These are phyloP conservation scores for Chromobotia macracanthus DNA, from an alignment of 2,797 vertebrate genomes.

Conservation along the genomic window DNA sequence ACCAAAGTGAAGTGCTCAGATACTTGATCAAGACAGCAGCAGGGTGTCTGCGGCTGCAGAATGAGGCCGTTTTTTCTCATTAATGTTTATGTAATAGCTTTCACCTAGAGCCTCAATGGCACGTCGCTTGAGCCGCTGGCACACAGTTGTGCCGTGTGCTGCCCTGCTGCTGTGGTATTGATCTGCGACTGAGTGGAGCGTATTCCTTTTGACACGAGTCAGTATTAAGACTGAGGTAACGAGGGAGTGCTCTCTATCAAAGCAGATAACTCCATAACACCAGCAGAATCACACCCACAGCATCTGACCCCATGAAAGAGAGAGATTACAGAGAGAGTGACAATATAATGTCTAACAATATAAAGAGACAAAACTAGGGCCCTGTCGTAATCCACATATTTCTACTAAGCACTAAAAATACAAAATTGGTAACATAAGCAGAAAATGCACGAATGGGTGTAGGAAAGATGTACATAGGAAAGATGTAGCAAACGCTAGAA, in stretches of 20 bases:
- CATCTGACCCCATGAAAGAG: slow-evolving; percentile 70
- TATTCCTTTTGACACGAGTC: slow-evolving; percentile 80
- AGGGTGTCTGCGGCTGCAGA: slow-evolving; percentile 38
- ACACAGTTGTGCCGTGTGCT: slow-evolving; percentile 70
- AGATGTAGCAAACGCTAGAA: too few species aligned
- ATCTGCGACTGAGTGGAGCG: slow-evolving; percentile 72
- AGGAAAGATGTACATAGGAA: not conserved
- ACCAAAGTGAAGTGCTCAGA: slow-evolving; percentile 17
- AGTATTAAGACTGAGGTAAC: slow-evolving; percentile 79
- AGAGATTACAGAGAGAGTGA: not conserved
- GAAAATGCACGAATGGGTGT: too few species aligned
- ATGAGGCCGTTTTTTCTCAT: slow-evolving; percentile 49
- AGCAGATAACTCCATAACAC: slow-evolving; percentile 76
- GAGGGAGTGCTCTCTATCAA: slow-evolving; percentile 74
- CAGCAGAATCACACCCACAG: slow-evolving; percentile 76
- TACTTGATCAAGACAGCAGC: slow-evolving; percentile 41
- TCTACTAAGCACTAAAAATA: not conserved
- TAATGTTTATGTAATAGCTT: slow-evolving; percentile 62
- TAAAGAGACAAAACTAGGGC: not conserved
- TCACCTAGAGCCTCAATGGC: slow-evolving; percentile 69
- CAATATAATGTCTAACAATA: not conserved
- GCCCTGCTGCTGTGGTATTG: slow-evolving; percentile 72
- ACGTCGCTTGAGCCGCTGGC: slow-evolving; percentile 50
- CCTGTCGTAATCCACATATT: not conserved
- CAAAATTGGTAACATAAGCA: too few species aligned